These are phyloP conservation scores for Aplysia californica DNA, from an alignment of 1,140 invertebrate species.

Conservation along the genomic window DNA sequence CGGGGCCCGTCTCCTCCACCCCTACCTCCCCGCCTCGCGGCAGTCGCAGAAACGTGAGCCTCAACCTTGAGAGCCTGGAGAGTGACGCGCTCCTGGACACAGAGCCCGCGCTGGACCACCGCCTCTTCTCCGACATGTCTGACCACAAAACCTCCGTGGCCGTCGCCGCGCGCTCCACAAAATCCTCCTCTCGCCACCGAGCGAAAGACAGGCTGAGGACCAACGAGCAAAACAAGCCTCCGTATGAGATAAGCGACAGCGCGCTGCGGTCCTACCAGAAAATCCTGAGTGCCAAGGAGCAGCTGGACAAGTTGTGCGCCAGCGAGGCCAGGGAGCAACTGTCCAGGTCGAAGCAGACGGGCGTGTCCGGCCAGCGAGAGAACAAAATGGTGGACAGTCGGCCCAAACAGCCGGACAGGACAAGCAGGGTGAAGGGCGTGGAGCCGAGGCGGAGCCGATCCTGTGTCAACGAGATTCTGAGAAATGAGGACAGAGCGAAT, in stretches of 20 bases:
- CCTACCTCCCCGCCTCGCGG: not conserved
- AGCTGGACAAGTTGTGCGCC: no score
- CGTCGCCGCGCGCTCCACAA: slow-evolving; percentile 2
- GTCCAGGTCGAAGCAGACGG: no score
- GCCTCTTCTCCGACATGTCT: slow-evolving; percentile 16
- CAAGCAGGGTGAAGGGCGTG: no score
- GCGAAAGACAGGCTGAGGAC: not conserved
- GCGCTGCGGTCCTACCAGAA: not conserved
- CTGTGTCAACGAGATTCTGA: no score
- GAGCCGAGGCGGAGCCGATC: no score
- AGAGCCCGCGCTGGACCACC: slow-evolving; percentile 13
- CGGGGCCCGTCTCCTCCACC: no score
- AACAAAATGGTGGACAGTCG: no score
- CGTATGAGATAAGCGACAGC: not conserved
- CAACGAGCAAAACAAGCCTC: not conserved
- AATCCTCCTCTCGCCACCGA: not conserved
- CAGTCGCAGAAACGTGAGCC: slow-evolving; percentile 23
- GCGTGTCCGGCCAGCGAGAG: no score
- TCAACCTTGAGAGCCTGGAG: slow-evolving; percentile 38
- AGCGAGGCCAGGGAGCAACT: no score
- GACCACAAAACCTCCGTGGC: slow-evolving; percentile 17
- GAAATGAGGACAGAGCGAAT: no score
- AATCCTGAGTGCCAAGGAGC: not conserved
- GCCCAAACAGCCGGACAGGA: no score
- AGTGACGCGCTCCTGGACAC: slow-evolving; percentile 38